phyloP scores from a whole-genome alignment of 2,113 vertebrate genomes.

The Grus americana region DNA sequence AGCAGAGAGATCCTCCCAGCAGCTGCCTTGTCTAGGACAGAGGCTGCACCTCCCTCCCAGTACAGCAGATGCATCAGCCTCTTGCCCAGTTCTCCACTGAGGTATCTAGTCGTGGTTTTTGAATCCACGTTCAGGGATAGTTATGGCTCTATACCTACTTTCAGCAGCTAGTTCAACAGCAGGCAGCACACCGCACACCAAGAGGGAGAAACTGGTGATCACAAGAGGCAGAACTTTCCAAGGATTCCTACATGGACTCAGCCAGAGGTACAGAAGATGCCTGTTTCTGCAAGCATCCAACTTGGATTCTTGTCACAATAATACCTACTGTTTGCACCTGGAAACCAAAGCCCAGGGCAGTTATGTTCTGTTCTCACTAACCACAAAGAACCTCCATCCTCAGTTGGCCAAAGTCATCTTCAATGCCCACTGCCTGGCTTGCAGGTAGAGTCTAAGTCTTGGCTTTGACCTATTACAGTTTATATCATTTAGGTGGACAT shows the following conservation, averaged over 20 bases:
- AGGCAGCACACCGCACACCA: not conserved
- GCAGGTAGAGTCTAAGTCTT: fast-evolving
- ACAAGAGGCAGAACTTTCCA: not conserved
- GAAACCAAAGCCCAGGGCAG: not conserved
- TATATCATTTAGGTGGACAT: not conserved
- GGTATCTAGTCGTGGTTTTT: not conserved
- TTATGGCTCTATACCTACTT: not conserved
- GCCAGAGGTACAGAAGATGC: not conserved
- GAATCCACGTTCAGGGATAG: not conserved
- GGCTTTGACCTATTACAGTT: not conserved
- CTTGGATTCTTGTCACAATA: not conserved
- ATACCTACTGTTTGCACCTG: not conserved
- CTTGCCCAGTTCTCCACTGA: not conserved
- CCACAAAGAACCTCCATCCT: not conserved
- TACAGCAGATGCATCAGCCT: not conserved
- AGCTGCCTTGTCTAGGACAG: not conserved
- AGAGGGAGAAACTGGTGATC: not conserved
- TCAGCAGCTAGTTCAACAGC: not conserved
- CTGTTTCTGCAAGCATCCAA: not conserved
- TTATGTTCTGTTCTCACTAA: not conserved
- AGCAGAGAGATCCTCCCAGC: not conserved
- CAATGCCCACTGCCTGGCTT: not conserved
- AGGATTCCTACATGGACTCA: not conserved
- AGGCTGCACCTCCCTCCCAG: not conserved
- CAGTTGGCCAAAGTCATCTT: fast-evolving